Evolutionary conservation across 30 jellyfish, hydroid and myxozoan species (phyloP).

Genomic region (Turritopsis dohrnii): DNA sequence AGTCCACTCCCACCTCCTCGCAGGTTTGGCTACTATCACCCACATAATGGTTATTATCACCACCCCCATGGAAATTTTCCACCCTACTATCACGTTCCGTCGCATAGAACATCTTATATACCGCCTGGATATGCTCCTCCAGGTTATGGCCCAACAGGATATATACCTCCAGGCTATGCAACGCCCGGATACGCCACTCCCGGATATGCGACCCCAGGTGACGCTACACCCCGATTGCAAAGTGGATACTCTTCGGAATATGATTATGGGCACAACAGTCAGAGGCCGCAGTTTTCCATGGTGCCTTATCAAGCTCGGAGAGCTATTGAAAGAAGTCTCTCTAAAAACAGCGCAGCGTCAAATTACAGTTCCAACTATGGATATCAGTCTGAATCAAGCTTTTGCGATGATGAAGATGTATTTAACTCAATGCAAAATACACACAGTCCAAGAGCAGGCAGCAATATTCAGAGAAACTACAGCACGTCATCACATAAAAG

Average conservation of each 20-base stretch:
- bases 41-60: not conserved
- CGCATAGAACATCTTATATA: not conserved
- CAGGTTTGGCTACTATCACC: not conserved
- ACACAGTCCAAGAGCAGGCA: not conserved
- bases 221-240: constrained; percentile 22
- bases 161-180: constrained; percentile 10
- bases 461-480: not conserved
- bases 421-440: constrained; percentile 1
- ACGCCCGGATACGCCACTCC: constrained; percentile 28
- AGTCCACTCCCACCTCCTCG: constrained; percentile 6
- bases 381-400: constrained; percentile 21
- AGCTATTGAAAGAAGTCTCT: constrained; percentile 17
- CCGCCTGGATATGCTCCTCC: constrained; percentile 20
- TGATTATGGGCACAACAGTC: constrained; percentile 13
- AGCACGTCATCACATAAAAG: constrained; percentile 7
- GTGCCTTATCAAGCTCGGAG: constrained; percentile 15
- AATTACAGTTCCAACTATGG: constrained; percentile 20
- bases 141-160: constrained; percentile 23
- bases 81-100: not conserved
- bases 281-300: not conserved
- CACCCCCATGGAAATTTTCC: not conserved
- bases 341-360: constrained; percentile 18
- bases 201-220: constrained; percentile 26
- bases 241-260: constrained; percentile 26
- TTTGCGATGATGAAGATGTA: constrained; percentile 24